A percentile compares a stretch with the other conserved stretches of the same genome.
Evolutionary conservation across 2,888 invertebrate genomes (phyloP).

Genomic region (Synanthedon tipuliformis): DNA sequence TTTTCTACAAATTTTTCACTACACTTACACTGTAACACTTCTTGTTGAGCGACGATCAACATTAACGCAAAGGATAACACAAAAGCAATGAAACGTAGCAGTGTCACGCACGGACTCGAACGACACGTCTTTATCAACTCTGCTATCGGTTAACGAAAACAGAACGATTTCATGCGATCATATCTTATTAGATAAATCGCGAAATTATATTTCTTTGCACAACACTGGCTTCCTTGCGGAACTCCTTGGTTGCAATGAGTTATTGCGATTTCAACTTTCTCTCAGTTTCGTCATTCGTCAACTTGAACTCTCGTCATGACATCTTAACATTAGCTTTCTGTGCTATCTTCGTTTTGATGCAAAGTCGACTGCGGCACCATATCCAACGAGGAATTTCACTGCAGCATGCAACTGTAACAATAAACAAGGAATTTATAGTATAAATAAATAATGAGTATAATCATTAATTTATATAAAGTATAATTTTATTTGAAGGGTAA

Average conservation of each 20-base stretch:
- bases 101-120: constrained; percentile 7
- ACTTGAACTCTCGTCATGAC: constrained; percentile 24
- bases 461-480: no score
- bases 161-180: constrained; percentile 23
- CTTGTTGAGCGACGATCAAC: constrained; percentile 6
- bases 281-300: constrained; percentile 10
- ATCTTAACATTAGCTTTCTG: constrained; percentile 11
- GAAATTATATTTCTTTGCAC: constrained; percentile 18
- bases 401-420: constrained; percentile 61
- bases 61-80: constrained; percentile 4
- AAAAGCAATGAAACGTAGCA: constrained; percentile 8
- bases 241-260: constrained; percentile 12
- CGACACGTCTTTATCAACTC: constrained; percentile 15
- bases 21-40: not conserved
- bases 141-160: constrained; percentile 47
- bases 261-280: not conserved
- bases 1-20: constrained; percentile 11
- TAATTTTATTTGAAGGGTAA: no score
- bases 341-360: constrained; percentile 1
- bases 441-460: no score
- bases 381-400: constrained; percentile 51
- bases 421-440: constrained; percentile 12
- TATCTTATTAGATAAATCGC: constrained; percentile 28
- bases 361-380: constrained; percentile 59
- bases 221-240: constrained; percentile 33